Percentiles rank a stretch among this genome's conserved stretches.
These are phyloP conservation scores for Percina caprodes DNA, from an alignment of 2,113 vertebrate genomes.

Conservation along the genomic window DNA sequence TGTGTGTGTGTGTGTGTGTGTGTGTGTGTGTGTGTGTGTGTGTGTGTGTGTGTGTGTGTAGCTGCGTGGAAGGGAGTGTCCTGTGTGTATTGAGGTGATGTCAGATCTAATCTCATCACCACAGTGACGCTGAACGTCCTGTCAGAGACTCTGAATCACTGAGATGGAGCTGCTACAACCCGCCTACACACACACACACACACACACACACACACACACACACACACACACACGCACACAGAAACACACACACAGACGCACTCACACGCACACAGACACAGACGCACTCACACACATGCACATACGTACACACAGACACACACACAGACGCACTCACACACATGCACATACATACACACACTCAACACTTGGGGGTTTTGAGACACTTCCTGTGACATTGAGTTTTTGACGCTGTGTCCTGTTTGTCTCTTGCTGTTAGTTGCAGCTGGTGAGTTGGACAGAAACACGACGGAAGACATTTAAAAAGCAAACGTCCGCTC, in stretches of 20 bases:
- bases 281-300: too few relatives aligned
- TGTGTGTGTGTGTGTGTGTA: neutral
- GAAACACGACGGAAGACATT: slow-evolving; percentile 17
- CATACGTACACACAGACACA: too few relatives aligned
- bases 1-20: neutral
- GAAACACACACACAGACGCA: too few relatives aligned
- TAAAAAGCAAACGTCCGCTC: slow-evolving; percentile 1
- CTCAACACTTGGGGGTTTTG: slow-evolving; percentile 14
- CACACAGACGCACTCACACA: too few relatives aligned
- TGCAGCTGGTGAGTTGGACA: slow-evolving; percentile 50
- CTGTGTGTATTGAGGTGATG: slow-evolving; percentile 38
- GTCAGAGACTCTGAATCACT: slow-evolving; percentile 55
- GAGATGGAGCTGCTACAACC: slow-evolving; percentile 39
- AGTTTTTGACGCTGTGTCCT: slow-evolving; percentile 53
- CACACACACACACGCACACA: neutral
- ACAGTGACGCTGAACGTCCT: slow-evolving; percentile 41
- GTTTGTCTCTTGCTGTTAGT: slow-evolving; percentile 63
- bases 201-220: slow-evolving; percentile 4
- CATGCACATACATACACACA: neutral
- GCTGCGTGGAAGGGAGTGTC: neutral
- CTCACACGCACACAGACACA: too few relatives aligned
- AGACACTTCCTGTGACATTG: slow-evolving; percentile 65
- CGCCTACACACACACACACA: slow-evolving; percentile 21
- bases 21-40: slow-evolving; percentile 6
- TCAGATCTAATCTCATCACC: slow-evolving; percentile 51